phyloP scores from a whole-genome alignment of 92 coral and sea anemone species.

The Parazoanthus atlanticus region DNA sequence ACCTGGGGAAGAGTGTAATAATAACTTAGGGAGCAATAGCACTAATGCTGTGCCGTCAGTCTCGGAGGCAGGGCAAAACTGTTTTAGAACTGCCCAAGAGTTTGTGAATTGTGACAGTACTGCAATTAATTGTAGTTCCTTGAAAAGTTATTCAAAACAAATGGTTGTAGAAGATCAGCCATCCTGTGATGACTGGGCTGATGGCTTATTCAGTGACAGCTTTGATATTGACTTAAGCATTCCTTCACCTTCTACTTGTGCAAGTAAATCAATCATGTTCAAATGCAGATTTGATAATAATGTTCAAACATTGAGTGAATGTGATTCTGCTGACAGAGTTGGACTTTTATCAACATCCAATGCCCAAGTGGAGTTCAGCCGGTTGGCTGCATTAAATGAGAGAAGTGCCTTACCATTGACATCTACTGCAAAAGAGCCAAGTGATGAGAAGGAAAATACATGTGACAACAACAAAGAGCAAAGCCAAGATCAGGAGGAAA shows the following conservation, averaged over 20 bases:
- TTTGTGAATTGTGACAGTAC: background rate
- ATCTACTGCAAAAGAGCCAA: background rate
- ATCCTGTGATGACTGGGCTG: constrained; percentile 35
- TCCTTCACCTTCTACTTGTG: background rate
- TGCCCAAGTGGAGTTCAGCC: constrained; percentile 17
- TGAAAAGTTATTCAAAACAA: background rate
- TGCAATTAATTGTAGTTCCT: background rate
- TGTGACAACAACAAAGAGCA: background rate
- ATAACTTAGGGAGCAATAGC: background rate
- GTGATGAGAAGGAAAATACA: background rate
- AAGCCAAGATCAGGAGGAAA: background rate
- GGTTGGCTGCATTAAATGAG: constrained; percentile 24
- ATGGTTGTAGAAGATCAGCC: background rate
- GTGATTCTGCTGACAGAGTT: background rate
- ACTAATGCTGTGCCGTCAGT: background rate
- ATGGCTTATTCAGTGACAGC: constrained; percentile 23
- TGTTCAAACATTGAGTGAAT: background rate
- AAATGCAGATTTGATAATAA: background rate
- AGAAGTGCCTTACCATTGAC: background rate
- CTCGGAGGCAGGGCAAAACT: background rate
- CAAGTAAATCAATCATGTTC: background rate
- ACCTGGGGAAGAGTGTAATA: background rate
- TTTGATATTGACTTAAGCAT: constrained; percentile 9
- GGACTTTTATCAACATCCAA: background rate
- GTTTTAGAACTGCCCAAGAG: background rate